A percentile compares a stretch with the other conserved stretches of the same genome.
Evolutionary conservation across 2,888 invertebrate genomes (phyloP).

Genomic region (Melinaea marsaeus): DNA sequence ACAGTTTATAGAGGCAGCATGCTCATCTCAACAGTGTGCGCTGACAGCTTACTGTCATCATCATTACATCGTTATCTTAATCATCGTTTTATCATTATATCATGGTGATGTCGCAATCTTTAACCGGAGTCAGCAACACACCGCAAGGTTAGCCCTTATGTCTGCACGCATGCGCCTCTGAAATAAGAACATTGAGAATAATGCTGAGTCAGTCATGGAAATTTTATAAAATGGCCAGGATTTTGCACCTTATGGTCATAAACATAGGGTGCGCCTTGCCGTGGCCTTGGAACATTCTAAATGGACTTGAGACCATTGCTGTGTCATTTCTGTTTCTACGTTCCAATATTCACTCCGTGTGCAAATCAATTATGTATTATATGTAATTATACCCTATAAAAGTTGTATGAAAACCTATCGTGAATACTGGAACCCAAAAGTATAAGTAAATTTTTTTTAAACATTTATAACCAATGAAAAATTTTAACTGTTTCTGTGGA

Average conservation of each 20-base stretch:
- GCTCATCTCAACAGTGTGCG: slow-evolving; percentile 73
- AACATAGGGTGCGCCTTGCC: slow-evolving; percentile 49
- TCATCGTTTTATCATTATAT: slow-evolving; percentile 13
- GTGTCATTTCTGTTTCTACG: slow-evolving; percentile 40
- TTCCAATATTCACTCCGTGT: slow-evolving; percentile 68
- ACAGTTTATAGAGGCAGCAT: slow-evolving; percentile 68
- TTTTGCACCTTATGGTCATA: slow-evolving; percentile 23
- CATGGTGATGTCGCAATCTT: slow-evolving; percentile 40
- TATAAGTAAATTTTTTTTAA: slow-evolving; percentile 10
- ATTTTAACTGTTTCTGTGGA: slow-evolving; percentile 30
- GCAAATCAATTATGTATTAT: background rate
- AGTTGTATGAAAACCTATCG: slow-evolving; percentile 19
- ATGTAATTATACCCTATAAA: background rate
- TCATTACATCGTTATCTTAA: slow-evolving; percentile 37
- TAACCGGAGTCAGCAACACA: slow-evolving; percentile 70
- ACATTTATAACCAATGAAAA: slow-evolving; percentile 29
- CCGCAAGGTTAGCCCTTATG: slow-evolving; percentile 71
- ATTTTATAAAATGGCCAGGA: slow-evolving; percentile 46
- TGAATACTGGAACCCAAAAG: slow-evolving; percentile 57
- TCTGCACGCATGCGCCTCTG: slow-evolving; percentile 78
- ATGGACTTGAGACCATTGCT: slow-evolving; percentile 64
- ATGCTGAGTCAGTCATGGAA: slow-evolving; percentile 77
- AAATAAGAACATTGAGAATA: slow-evolving; percentile 75
- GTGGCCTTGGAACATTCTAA: slow-evolving; percentile 58
- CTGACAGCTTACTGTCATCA: slow-evolving; percentile 62